phyloP scores from a whole-genome alignment of 2,797 vertebrate genomes.

The Cyclopterus lumpus region DNA sequence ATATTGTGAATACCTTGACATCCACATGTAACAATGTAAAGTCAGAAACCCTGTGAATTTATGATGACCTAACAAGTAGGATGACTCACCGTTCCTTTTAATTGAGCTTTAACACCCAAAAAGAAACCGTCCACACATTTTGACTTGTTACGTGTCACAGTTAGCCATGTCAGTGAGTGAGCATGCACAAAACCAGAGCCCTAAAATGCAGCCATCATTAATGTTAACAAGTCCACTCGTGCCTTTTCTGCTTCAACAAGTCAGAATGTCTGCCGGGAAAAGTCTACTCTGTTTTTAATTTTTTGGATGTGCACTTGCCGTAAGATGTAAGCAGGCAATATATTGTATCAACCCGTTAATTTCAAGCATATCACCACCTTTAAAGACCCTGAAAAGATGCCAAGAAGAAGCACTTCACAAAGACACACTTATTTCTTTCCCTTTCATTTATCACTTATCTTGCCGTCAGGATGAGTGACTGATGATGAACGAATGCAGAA shows the following conservation, averaged over 20 bases:
- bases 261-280: neutral
- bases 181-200: neutral
- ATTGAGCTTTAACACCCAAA: neutral
- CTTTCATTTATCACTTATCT: neutral
- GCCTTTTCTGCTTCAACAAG: neutral
- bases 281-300: neutral
- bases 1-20: neutral
- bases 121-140: neutral
- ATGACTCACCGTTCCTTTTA: neutral
- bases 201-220: neutral
- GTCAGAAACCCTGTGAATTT: neutral
- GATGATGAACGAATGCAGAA: conserved; percentile 29
- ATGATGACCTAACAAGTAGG: neutral
- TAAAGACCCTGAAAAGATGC: neutral
- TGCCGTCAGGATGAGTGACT: conserved; percentile 5
- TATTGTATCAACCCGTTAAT: neutral
- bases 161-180: neutral
- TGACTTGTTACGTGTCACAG: neutral
- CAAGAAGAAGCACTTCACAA: neutral
- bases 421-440: neutral
- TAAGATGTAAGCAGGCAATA: neutral
- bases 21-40: neutral
- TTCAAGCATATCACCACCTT: neutral
- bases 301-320: neutral
- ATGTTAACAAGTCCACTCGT: neutral